Evolutionary conservation across 2,113 vertebrate species (phyloP).

Genomic region (Cyrtonyx montezumae): DNA sequence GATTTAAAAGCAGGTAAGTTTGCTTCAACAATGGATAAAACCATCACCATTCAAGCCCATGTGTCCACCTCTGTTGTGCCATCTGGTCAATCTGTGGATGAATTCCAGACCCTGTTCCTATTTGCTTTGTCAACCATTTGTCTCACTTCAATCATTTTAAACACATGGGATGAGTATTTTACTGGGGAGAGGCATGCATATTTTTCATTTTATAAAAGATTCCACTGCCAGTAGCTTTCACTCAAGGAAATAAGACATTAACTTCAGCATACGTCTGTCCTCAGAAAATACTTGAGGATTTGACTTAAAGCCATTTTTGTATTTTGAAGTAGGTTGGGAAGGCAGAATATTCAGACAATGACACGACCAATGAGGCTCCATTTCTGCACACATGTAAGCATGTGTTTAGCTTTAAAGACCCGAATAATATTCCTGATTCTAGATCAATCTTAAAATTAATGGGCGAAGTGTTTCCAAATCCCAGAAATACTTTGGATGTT

Average conservation of each 20-base stretch:
- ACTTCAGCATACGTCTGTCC: neutral
- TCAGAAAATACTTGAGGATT: neutral
- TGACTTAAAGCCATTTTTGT: neutral
- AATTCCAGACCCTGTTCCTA: neutral
- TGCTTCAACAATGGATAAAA: neutral
- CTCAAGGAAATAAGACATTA: neutral
- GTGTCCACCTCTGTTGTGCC: neutral
- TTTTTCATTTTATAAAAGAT: neutral
- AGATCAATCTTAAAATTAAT: neutral
- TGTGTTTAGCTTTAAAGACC: neutral
- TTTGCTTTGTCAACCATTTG: neutral
- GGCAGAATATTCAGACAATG: neutral
- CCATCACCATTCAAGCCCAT: neutral
- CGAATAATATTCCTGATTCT: neutral
- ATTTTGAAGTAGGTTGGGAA: neutral
- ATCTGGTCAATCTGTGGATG: neutral
- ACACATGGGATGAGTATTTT: neutral
- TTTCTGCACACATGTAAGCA: neutral
- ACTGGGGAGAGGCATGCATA: rapidly evolving
- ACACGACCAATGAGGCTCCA: neutral
- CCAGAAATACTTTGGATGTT: neutral
- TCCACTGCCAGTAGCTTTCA: neutral
- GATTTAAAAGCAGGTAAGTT: neutral
- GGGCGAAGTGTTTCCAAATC: neutral
- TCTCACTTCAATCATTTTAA: neutral